These are phyloP conservation scores for Todiramphus saurophagus DNA, from an alignment of 2,113 vertebrate species.

Conservation along the genomic window DNA sequence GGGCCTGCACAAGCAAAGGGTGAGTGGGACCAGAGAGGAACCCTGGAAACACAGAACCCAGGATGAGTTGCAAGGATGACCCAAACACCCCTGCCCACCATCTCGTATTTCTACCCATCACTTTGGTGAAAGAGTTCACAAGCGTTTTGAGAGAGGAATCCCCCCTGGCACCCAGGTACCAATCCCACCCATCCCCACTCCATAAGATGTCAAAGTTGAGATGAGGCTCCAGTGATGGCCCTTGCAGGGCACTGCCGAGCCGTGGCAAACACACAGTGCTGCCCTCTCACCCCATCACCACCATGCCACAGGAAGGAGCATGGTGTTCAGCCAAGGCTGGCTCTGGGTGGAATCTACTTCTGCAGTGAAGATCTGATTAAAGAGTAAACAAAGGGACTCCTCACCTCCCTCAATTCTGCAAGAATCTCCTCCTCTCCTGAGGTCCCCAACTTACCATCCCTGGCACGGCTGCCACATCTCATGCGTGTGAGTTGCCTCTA, in stretches of 20 bases:
- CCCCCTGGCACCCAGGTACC: background rate
- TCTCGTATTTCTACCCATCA: background rate
- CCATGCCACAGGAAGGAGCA: background rate
- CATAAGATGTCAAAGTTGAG: background rate
- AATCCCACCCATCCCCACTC: background rate
- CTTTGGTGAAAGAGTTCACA: background rate
- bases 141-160: background rate
- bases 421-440: background rate
- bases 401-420: background rate
- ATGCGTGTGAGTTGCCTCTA: rapidly evolving
- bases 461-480: background rate
- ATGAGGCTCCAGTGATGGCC: background rate
- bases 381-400: background rate
- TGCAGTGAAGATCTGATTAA: background rate
- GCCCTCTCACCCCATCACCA: background rate
- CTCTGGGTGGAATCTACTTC: background rate
- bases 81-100: rapidly evolving
- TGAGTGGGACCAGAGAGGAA: background rate
- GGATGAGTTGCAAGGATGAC: background rate
- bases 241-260: background rate
- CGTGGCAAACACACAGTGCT: background rate
- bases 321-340: background rate
- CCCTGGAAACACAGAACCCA: background rate
- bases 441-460: background rate
- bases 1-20: background rate